Percentiles rank a stretch among this genome's conserved stretches.
Evolutionary conservation across 2,888 invertebrate species (phyloP).

Genomic region (Cephalotes varians): DNA sequence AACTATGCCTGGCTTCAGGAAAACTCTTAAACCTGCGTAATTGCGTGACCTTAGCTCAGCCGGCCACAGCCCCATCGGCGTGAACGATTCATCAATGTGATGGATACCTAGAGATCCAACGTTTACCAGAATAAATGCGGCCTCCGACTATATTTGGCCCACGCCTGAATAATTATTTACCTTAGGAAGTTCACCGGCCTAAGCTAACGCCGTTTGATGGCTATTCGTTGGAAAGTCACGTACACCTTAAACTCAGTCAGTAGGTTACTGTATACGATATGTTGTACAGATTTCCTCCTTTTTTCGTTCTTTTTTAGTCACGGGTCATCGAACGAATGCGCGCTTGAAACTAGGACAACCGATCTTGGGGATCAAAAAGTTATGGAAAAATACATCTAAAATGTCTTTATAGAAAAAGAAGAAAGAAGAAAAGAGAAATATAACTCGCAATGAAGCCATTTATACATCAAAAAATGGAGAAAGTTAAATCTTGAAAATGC

Average conservation of each 20-base stretch:
- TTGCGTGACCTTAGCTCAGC: constrained; percentile 4
- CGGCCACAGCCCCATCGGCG: constrained; percentile 65
- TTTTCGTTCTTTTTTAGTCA: not conserved
- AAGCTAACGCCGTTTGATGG: constrained; percentile 58
- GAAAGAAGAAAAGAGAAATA: not conserved
- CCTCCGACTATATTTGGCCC: constrained; percentile 68
- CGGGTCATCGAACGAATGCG: not conserved
- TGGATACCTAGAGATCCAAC: constrained; percentile 73
- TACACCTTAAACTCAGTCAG: constrained; percentile 24
- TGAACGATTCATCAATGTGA: constrained; percentile 75
- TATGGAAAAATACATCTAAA: constrained; percentile 4
- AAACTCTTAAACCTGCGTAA: constrained; percentile 60
- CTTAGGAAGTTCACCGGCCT: constrained; percentile 50
- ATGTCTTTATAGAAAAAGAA: not conserved
- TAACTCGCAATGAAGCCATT: not conserved
- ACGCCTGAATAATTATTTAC: constrained; percentile 70
- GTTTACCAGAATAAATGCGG: constrained; percentile 73
- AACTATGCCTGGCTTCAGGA: constrained; percentile 30
- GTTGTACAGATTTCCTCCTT: not conserved
- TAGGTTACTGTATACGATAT: constrained; percentile 10
- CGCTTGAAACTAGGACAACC: not conserved
- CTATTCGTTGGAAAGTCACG: constrained; percentile 64
- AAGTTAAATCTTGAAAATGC: not conserved
- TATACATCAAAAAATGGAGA: not conserved
- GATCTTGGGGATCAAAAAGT: not conserved